phyloP scores from a whole-genome alignment of 2,888 invertebrate species.

The Listrodromus nycthemerus region DNA sequence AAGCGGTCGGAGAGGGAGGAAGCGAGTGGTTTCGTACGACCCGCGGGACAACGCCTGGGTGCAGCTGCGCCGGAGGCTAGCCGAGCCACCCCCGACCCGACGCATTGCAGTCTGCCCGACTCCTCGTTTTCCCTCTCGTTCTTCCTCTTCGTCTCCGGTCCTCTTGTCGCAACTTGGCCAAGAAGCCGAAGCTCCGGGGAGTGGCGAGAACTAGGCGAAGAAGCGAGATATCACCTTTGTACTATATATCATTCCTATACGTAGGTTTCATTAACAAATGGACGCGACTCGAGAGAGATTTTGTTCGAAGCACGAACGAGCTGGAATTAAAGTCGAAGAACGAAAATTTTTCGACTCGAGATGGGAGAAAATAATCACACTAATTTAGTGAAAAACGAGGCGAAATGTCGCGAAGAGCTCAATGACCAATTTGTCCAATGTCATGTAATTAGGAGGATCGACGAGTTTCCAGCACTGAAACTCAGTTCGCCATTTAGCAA shows the following conservation, averaged over 20 bases:
- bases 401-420: neutral
- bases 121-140: conserved; percentile 10
- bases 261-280: conserved; percentile 52
- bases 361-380: neutral
- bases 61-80: conserved; percentile 57
- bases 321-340: neutral
- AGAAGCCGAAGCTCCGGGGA: conserved; percentile 43
- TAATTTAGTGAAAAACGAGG: neutral
- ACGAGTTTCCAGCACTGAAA: neutral
- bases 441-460: neutral
- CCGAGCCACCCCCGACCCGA: conserved; percentile 43
- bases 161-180: conserved; percentile 53
- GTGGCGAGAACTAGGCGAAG: conserved; percentile 2
- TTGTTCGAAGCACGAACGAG: neutral
- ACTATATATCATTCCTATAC: conserved; percentile 7
- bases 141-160: conserved; percentile 6
- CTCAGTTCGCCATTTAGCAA: neutral
- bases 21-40: neutral
- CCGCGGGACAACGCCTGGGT: conserved; percentile 46
- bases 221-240: neutral
- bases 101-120: conserved; percentile 64
- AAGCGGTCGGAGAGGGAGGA: neutral
- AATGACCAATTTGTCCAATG: neutral
- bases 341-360: neutral
- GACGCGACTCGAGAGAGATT: neutral